These are phyloP conservation scores for Mylabris sibirica DNA, from an alignment of 2,888 invertebrate genomes.

Conservation along the genomic window DNA sequence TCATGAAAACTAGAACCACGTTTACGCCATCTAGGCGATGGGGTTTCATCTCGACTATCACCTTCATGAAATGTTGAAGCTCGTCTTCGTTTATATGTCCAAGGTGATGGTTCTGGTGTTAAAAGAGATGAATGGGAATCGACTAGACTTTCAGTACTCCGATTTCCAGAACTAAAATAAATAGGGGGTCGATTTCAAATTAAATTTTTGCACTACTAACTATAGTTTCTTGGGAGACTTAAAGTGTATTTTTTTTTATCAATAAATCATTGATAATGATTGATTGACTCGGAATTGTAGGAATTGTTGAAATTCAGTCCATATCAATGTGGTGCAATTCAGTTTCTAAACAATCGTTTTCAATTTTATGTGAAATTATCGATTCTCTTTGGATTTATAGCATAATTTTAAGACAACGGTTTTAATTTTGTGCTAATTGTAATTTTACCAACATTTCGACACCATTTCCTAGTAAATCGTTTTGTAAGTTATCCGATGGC, in stretches of 20 bases:
- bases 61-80: slow-evolving; percentile 65
- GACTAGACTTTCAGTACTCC: slow-evolving; percentile 50
- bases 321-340: no score
- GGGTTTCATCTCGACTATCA: slow-evolving; percentile 56
- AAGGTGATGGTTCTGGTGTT: slow-evolving; percentile 51
- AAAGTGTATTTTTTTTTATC: not conserved
- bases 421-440: not conserved
- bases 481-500: slow-evolving; percentile 23
- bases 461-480: slow-evolving; percentile 18
- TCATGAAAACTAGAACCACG: slow-evolving; percentile 65
- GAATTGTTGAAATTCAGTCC: no score
- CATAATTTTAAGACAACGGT: not conserved
- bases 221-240: not conserved
- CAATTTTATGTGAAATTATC: not conserved
- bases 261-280: not conserved
- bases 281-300: no score
- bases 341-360: not conserved
- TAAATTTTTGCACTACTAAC: not conserved
- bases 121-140: slow-evolving; percentile 56
- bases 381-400: not conserved
- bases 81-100: slow-evolving; percentile 55
- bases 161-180: slow-evolving; percentile 48
- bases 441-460: not conserved
- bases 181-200: not conserved
- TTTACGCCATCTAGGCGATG: slow-evolving; percentile 59